These are phyloP conservation scores for Linnaemya vulpina DNA, from an alignment of 2,888 invertebrate genomes.

Conservation along the genomic window DNA sequence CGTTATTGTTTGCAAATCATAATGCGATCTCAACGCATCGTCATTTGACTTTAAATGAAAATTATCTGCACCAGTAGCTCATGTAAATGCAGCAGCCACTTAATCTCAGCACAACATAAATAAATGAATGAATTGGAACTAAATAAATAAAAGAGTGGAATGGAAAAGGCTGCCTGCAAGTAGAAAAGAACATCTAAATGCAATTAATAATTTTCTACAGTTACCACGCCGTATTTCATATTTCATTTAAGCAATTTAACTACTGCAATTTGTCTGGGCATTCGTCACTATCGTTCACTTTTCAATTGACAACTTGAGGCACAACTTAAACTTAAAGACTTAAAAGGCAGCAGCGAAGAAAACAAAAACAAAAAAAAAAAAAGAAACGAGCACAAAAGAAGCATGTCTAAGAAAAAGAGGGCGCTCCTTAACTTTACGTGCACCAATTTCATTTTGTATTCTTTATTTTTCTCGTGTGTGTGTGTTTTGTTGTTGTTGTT, in stretches of 20 bases:
- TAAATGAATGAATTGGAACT: not conserved
- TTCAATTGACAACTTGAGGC: slow-evolving; percentile 56
- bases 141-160: slow-evolving; percentile 34
- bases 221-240: slow-evolving; percentile 60
- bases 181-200: slow-evolving; percentile 44
- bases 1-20: slow-evolving; percentile 50
- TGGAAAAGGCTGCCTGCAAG: not conserved
- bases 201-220: slow-evolving; percentile 70
- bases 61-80: slow-evolving; percentile 69
- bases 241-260: slow-evolving; percentile 49
- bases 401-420: slow-evolving; percentile 56
- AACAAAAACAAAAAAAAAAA: no score
- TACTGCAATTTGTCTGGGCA: slow-evolving; percentile 64
- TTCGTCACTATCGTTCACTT: slow-evolving; percentile 63
- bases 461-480: not conserved
- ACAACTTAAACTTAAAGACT: slow-evolving; percentile 19
- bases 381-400: slow-evolving; percentile 20
- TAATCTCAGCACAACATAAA: slow-evolving; percentile 43
- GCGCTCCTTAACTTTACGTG: slow-evolving; percentile 70
- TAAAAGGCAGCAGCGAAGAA: slow-evolving; percentile 6
- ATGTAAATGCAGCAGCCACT: slow-evolving; percentile 62
- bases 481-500: slow-evolving; percentile 12
- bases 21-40: slow-evolving; percentile 50
- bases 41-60: slow-evolving; percentile 59
- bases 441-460: slow-evolving; percentile 52